Percentiles rank a stretch among this genome's conserved stretches.
Conservation (phyloP, 1,140 invertebrate species). For the Neodiprion lecontei region DNA sequence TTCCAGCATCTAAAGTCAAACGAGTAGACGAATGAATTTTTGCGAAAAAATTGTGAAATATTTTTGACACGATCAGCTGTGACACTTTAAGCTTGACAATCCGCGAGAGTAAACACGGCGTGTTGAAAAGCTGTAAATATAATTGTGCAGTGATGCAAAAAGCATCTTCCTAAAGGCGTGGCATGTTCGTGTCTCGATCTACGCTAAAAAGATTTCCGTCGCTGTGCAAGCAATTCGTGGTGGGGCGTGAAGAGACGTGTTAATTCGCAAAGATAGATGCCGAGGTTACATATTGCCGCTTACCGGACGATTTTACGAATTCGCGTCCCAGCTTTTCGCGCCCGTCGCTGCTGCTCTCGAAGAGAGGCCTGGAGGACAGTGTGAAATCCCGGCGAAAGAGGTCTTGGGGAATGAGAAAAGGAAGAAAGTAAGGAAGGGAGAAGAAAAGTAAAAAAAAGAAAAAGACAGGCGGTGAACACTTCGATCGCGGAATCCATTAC, state of each 20-base stretch:
- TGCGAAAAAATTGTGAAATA: too few relatives aligned
- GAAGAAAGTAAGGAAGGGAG: neutral
- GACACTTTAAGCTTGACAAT: too few relatives aligned
- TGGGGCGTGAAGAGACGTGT: neutral
- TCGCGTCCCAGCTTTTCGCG: neutral
- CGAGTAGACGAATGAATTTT: too few relatives aligned
- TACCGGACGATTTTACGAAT: neutral
- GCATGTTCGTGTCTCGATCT: too few relatives aligned
- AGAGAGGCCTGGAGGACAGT: too few relatives aligned
- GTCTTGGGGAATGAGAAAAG: neutral
- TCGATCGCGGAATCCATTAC: constrained; percentile 1
- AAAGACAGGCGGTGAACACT: neutral
- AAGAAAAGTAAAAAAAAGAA: neutral
- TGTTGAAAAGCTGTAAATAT: too few relatives aligned
- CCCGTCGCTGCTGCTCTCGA: neutral
- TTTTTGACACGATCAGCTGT: too few relatives aligned
- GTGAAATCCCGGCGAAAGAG: neutral
- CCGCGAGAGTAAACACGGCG: too few relatives aligned
- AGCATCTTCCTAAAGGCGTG: too few relatives aligned
- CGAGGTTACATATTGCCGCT: neutral
- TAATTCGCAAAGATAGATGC: neutral
- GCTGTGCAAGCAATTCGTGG: neutral
- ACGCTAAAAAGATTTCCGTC: neutral
- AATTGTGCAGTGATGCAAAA: too few relatives aligned
- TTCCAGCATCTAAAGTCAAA: too few relatives aligned